These are phyloP conservation scores for Muscina levida DNA, from an alignment of 2,888 invertebrate species.

Conservation along the genomic window DNA sequence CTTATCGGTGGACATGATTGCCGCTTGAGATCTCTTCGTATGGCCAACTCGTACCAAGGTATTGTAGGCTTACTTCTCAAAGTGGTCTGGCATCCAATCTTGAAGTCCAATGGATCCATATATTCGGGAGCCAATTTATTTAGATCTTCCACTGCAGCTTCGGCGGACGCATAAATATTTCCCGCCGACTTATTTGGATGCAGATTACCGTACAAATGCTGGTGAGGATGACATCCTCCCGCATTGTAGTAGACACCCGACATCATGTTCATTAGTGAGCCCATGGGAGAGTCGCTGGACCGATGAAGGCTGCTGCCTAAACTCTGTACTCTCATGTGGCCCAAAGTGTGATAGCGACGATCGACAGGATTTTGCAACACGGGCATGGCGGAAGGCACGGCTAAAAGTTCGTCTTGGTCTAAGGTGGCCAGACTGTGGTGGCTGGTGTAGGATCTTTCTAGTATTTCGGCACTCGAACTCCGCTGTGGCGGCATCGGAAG, in stretches of 20 bases:
- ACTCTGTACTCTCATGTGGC: slow-evolving; percentile 78
- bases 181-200: slow-evolving; percentile 75
- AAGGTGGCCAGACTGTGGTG: slow-evolving; percentile 75
- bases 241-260: slow-evolving; percentile 66
- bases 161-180: slow-evolving; percentile 76
- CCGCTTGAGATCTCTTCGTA: slow-evolving; percentile 86
- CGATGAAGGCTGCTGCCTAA: slow-evolving; percentile 76
- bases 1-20: slow-evolving; percentile 89
- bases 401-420: slow-evolving; percentile 77
- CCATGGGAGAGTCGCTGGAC: slow-evolving; percentile 72
- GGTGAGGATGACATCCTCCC: slow-evolving; percentile 41
- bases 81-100: slow-evolving; percentile 85
- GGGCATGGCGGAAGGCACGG: slow-evolving; percentile 78
- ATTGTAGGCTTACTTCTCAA: slow-evolving; percentile 85
- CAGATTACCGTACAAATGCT: slow-evolving; percentile 57
- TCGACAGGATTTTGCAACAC: slow-evolving; percentile 76
- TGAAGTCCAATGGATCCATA: slow-evolving; percentile 82
- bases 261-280: slow-evolving; percentile 75
- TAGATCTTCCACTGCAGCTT: slow-evolving; percentile 73
- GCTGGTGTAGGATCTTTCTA: slow-evolving; percentile 76
- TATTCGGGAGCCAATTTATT: slow-evolving; percentile 77
- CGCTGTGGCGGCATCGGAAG: slow-evolving; percentile 74
- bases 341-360: slow-evolving; percentile 78
- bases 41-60: slow-evolving; percentile 94
- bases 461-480: slow-evolving; percentile 77